phyloP scores from a whole-genome alignment of 2,113 vertebrate genomes.

The Ramphastos sulfuratus region DNA sequence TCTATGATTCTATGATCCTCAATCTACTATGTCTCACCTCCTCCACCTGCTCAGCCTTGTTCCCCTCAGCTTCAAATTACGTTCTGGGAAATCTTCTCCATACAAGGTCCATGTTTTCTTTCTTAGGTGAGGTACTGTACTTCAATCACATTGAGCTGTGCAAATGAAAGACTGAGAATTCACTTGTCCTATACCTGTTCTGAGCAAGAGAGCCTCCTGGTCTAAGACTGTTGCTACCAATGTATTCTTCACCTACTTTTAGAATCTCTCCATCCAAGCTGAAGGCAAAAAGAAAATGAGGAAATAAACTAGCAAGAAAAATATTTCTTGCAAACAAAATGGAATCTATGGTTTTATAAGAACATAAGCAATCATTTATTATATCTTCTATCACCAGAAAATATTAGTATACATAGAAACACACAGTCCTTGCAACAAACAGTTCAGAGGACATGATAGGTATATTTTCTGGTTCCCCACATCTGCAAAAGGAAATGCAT shows the following conservation, averaged over 20 bases:
- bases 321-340: neutral
- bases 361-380: neutral
- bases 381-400: neutral
- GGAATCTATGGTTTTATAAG: neutral
- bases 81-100: neutral
- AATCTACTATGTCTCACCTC: neutral
- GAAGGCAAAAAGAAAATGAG: neutral
- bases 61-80: neutral
- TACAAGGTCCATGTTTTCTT: neutral
- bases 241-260: neutral
- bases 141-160: neutral
- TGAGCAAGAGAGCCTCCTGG: neutral
- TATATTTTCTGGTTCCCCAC: neutral
- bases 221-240: neutral
- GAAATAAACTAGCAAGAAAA: neutral
- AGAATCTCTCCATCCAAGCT: neutral
- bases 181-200: neutral
- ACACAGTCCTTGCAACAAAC: neutral
- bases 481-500: neutral
- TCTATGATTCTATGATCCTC: neutral
- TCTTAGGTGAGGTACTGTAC: neutral
- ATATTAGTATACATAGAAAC: neutral
- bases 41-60: neutral
- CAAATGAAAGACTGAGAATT: neutral
- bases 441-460: neutral